A percentile compares a stretch with the other conserved stretches of the same genome.
Conservation (phyloP, 2,888 invertebrate genomes). For the Oscheius sp. region DNA sequence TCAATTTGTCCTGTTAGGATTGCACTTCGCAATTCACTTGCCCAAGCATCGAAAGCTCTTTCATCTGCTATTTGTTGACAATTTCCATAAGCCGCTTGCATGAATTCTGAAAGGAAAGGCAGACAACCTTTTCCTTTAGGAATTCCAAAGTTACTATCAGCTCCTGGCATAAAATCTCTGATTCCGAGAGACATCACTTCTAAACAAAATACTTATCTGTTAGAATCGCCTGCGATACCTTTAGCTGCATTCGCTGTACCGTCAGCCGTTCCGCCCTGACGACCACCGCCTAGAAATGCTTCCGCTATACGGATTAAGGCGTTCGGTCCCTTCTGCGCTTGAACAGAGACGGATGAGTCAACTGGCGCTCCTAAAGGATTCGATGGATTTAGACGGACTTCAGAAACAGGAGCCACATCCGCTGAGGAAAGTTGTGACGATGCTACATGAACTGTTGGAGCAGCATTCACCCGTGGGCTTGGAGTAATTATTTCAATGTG, state of each 20-base stretch:
- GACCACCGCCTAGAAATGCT: conserved; percentile 19
- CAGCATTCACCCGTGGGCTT: neutral
- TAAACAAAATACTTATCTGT: neutral
- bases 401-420: neutral
- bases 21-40: conserved; percentile 61
- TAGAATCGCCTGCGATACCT: neutral
- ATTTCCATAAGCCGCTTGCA: conserved; percentile 68
- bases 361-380: conserved; percentile 9
- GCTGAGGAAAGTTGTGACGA: neutral
- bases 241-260: conserved; percentile 15
- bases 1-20: conserved; percentile 66
- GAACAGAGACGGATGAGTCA: neutral
- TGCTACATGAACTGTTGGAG: neutral
- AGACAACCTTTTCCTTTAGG: conserved; percentile 67
- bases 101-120: conserved; percentile 68
- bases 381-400: neutral
- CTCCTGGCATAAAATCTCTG: conserved; percentile 59
- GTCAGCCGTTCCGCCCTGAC: conserved; percentile 13
- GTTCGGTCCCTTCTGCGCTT: conserved; percentile 4
- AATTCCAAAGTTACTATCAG: conserved; percentile 64
- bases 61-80: conserved; percentile 68
- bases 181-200: conserved; percentile 18
- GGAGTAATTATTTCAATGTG: conserved; percentile 3
- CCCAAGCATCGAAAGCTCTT: conserved; percentile 67
- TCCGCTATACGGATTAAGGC: conserved; percentile 14